Conservation (phyloP, 2,113 vertebrate genomes). For the Jaculus jaculus region DNA sequence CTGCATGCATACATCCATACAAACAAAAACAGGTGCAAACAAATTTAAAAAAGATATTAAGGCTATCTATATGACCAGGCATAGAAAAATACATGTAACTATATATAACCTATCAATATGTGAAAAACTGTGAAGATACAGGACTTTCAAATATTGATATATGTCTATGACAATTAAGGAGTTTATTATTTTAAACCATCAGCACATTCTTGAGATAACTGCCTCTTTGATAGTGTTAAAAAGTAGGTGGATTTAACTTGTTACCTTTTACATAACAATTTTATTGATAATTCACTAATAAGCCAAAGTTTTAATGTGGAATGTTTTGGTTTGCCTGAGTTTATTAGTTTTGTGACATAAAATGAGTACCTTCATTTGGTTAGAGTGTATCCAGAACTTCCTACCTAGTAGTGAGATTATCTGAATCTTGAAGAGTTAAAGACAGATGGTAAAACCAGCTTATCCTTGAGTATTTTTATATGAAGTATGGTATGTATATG, state of each 20-base stretch:
- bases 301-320: neutral
- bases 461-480: neutral
- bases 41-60: neutral
- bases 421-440: neutral
- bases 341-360: slow-evolving; percentile 7
- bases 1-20: too few relatives aligned
- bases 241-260: neutral
- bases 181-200: neutral
- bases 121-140: neutral
- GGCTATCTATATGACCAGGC: neutral
- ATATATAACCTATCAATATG: neutral
- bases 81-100: neutral
- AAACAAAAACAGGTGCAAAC: too few relatives aligned
- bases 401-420: neutral
- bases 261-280: neutral
- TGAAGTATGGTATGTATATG: neutral
- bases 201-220: neutral
- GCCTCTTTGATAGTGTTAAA: neutral
- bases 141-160: slow-evolving; percentile 22
- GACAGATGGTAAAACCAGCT: neutral
- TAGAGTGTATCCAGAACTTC: neutral
- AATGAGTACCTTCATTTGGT: neutral
- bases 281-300: neutral
- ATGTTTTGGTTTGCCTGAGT: neutral
- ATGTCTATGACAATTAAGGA: neutral